Conservation (phyloP, 2,797 vertebrate genomes). For the Melanotaenia boesemani region DNA sequence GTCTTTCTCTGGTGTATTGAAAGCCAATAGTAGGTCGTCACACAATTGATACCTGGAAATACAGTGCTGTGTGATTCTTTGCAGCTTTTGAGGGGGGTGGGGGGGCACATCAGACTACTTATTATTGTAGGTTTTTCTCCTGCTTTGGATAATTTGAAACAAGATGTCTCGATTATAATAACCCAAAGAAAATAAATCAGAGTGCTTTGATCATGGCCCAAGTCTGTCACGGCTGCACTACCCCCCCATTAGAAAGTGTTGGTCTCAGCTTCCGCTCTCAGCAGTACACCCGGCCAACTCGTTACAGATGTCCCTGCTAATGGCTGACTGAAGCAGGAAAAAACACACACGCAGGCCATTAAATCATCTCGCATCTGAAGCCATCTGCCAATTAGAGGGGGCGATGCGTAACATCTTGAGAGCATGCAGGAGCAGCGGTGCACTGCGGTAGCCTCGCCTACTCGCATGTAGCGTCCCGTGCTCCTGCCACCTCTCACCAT, state of each 20-base stretch:
- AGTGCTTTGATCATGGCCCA: slow-evolving; percentile 76
- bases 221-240: slow-evolving; percentile 61
- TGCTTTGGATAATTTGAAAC: slow-evolving; percentile 50
- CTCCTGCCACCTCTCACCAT: slow-evolving; percentile 65
- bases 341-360: slow-evolving; percentile 79
- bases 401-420: slow-evolving; percentile 83
- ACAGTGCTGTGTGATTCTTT: slow-evolving; percentile 45
- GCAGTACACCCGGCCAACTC: slow-evolving; percentile 77
- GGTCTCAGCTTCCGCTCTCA: slow-evolving; percentile 80
- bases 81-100: slow-evolving; percentile 26
- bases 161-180: slow-evolving; percentile 66
- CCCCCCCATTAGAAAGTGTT: slow-evolving; percentile 76
- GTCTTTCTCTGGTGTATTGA: slow-evolving; percentile 52
- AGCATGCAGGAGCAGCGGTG: slow-evolving; percentile 68
- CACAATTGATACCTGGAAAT: slow-evolving; percentile 24
- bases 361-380: slow-evolving; percentile 81
- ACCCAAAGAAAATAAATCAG: slow-evolving; percentile 52
- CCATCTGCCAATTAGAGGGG: slow-evolving; percentile 83
- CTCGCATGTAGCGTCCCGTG: slow-evolving; percentile 51
- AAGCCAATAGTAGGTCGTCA: slow-evolving; percentile 52
- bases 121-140: slow-evolving; percentile 29
- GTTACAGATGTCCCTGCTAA: slow-evolving; percentile 86
- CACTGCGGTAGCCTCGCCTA: slow-evolving; percentile 69
- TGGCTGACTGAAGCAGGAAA: slow-evolving; percentile 81
- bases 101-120: slow-evolving; percentile 7